Conservation (phyloP, 2,113 vertebrate species). For the Thoracochromis brauschi region DNA sequence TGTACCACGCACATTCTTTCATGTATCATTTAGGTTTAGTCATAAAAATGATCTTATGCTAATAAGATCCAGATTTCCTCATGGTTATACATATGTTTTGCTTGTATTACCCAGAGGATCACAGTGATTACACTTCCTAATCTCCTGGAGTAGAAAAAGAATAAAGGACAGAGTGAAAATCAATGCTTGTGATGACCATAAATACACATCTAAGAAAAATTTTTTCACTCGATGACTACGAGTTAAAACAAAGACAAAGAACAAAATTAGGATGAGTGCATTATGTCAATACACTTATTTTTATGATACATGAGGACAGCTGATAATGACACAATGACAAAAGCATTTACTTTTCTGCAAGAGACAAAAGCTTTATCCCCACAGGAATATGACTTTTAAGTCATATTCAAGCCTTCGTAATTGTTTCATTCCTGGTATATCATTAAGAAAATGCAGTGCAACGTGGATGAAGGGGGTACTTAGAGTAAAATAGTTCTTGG, state of each 20-base stretch:
- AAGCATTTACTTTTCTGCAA: not conserved
- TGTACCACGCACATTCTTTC: not conserved
- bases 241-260: not conserved
- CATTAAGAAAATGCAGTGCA: not conserved
- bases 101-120: conserved; percentile 25
- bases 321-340: not conserved
- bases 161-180: conserved; percentile 39
- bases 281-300: not conserved
- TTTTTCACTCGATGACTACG: not conserved
- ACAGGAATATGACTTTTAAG: not conserved
- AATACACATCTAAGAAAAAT: not conserved
- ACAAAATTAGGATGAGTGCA: not conserved
- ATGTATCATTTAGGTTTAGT: not conserved
- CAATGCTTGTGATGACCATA: not conserved
- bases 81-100: conserved; percentile 4
- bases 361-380: not conserved
- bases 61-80: not conserved
- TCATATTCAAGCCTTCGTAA: not conserved
- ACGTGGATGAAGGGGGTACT: not conserved
- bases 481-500: not conserved
- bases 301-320: not conserved
- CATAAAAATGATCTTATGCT: not conserved
- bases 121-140: conserved; percentile 30
- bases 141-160: conserved; percentile 7
- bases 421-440: not conserved